Evolutionary conservation across 2,888 invertebrate genomes (phyloP).

Genomic region (Patella caerulea): DNA sequence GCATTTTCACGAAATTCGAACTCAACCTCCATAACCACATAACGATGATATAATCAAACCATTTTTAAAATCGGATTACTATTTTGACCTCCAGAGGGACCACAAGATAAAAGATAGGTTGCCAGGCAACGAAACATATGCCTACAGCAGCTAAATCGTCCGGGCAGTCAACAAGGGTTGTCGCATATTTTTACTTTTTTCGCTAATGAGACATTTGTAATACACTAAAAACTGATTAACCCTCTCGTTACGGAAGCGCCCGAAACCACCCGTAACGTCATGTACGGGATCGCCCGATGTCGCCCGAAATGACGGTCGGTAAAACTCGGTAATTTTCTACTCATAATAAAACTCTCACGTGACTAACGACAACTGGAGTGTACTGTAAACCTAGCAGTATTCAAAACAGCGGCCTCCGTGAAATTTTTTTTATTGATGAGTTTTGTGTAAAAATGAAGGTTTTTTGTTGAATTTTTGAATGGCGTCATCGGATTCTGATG

Average conservation of each 20-base stretch:
- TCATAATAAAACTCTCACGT: background rate
- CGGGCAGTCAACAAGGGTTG: too few species aligned
- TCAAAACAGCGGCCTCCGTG: background rate
- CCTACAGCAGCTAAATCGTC: too few species aligned
- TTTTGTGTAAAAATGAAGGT: background rate
- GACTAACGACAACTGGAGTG: background rate
- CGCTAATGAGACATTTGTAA: too few species aligned
- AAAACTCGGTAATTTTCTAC: background rate
- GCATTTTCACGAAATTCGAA: too few species aligned
- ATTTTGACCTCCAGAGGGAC: too few species aligned
- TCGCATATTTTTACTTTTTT: too few species aligned
- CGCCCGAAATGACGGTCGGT: background rate
- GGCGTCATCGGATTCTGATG: background rate
- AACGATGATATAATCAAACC: too few species aligned
- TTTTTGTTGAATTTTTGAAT: background rate
- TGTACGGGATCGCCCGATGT: background rate
- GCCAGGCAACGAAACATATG: too few species aligned
- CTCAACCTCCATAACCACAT: too few species aligned
- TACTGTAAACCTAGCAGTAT: background rate
- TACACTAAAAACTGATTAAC: too few species aligned
- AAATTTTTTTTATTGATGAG: background rate
- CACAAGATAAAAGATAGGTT: too few species aligned
- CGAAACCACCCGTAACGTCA: background rate
- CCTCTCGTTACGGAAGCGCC: background rate
- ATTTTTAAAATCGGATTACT: too few species aligned